Conservation (phyloP, 2,888 invertebrate genomes). For the Carterocephalus palaemon region DNA sequence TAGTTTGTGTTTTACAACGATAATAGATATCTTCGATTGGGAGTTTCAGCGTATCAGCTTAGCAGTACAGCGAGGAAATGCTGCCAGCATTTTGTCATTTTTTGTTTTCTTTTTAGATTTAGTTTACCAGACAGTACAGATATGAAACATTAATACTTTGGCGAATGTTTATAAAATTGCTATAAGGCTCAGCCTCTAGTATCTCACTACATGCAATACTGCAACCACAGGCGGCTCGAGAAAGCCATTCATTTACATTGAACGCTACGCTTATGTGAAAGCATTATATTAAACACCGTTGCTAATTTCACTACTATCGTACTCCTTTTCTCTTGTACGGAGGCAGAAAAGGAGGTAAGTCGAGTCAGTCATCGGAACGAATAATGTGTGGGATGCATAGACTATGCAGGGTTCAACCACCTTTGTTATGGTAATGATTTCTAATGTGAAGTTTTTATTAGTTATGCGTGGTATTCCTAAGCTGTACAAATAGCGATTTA, state of each 20-base stretch:
- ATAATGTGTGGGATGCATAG: constrained; percentile 30
- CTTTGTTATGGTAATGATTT: constrained; percentile 25
- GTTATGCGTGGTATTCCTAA: constrained; percentile 10
- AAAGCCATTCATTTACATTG: constrained; percentile 23
- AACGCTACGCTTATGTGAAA: constrained; percentile 28
- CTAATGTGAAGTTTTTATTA: constrained; percentile 21
- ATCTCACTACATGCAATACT: too few species aligned
- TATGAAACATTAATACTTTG: too few species aligned
- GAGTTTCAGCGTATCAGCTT: too few species aligned
- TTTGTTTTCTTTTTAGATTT: too few species aligned
- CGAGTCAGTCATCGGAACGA: constrained; percentile 33
- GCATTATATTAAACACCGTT: constrained; percentile 29
- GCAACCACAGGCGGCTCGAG: constrained; percentile 8
- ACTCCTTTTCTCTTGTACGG: constrained; percentile 21
- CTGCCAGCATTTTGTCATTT: too few species aligned
- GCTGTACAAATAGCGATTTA: too few species aligned
- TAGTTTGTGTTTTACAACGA: too few species aligned
- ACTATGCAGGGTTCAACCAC: constrained; percentile 31
- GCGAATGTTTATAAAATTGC: too few species aligned
- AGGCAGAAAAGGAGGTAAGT: constrained; percentile 23
- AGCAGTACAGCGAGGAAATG: too few species aligned
- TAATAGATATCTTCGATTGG: too few species aligned
- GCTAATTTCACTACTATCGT: constrained; percentile 31
- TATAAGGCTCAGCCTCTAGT: too few species aligned
- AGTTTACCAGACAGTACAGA: too few species aligned